Evolutionary conservation across 2,797 vertebrate genomes (phyloP).

Genomic region (Oreochromis grahami): DNA sequence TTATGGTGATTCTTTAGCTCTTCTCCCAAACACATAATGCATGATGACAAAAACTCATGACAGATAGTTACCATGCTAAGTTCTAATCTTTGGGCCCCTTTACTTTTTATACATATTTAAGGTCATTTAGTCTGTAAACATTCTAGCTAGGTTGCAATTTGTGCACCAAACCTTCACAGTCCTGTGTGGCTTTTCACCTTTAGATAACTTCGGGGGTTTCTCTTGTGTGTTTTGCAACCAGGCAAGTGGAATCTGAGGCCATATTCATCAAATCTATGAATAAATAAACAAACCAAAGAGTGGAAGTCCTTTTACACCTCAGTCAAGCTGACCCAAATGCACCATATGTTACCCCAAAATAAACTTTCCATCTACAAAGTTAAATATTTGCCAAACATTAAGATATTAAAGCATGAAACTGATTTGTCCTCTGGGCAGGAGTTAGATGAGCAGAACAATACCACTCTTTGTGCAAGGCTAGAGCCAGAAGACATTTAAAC

Average conservation of each 20-base stretch:
- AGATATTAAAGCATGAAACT: background rate
- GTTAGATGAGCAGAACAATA: background rate
- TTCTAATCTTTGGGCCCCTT: constrained; percentile 18
- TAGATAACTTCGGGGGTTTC: background rate
- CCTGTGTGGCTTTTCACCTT: constrained; percentile 17
- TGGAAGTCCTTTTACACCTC: constrained; percentile 24
- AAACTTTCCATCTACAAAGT: background rate
- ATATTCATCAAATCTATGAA: background rate
- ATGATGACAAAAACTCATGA: constrained; percentile 1
- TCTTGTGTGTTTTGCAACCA: constrained; percentile 2
- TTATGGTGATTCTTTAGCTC: constrained; percentile 49
- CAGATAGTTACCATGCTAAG: background rate
- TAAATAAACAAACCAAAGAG: background rate
- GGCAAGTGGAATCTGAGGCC: constrained; percentile 19
- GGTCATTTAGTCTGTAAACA: constrained; percentile 24
- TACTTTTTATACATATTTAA: constrained; percentile 22
- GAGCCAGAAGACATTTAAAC: background rate
- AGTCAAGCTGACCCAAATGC: background rate
- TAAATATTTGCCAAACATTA: background rate
- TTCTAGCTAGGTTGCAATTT: constrained; percentile 25
- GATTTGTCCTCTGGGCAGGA: background rate
- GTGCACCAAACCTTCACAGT: constrained; percentile 21
- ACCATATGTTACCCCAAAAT: background rate
- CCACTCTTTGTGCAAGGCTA: background rate
- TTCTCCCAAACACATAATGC: constrained; percentile 18